Percentiles rank a stretch among this genome's conserved stretches.
Conservation (phyloP, 2,113 vertebrate genomes). For the Apaloderma vittatum region DNA sequence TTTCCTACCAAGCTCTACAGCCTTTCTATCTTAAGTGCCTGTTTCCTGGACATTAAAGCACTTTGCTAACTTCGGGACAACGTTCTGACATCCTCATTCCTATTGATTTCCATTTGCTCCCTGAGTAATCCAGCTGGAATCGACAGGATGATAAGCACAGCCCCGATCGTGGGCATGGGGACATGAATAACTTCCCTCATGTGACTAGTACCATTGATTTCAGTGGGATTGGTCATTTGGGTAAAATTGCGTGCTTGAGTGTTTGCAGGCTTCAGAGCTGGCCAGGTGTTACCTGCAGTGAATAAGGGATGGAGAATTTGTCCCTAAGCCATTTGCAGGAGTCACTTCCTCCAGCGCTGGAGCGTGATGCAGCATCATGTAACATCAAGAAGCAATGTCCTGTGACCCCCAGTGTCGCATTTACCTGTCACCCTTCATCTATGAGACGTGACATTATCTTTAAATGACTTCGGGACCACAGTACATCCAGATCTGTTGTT, state of each 20-base stretch:
- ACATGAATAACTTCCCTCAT: not conserved
- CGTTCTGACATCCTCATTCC: not conserved
- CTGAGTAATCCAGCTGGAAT: conserved; percentile 19
- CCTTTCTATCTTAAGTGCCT: conserved; percentile 6
- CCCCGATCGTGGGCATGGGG: fast-evolving
- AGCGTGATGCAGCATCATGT: not conserved
- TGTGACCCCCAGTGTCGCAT: not conserved
- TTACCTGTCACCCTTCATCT: not conserved
- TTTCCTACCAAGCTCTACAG: conserved; percentile 8
- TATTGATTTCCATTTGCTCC: not conserved
- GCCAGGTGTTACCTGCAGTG: conserved; percentile 13
- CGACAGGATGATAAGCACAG: not conserved
- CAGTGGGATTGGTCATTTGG: not conserved
- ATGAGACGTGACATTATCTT: not conserved
- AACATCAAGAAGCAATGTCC: not conserved
- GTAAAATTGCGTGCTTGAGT: not conserved
- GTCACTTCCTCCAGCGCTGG: not conserved
- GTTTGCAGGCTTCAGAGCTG: not conserved
- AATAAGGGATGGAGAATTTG: conserved; percentile 28
- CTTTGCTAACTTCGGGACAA: not conserved
- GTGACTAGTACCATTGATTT: conserved; percentile 15
- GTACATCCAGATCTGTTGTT: not conserved
- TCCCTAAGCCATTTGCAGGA: not conserved
- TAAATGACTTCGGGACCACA: not conserved
- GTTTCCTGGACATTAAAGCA: not conserved